A percentile compares a stretch with the other conserved stretches of the same genome.
phyloP scores from a whole-genome alignment of 2,797 vertebrate genomes.

The Apodemus agrarius region DNA sequence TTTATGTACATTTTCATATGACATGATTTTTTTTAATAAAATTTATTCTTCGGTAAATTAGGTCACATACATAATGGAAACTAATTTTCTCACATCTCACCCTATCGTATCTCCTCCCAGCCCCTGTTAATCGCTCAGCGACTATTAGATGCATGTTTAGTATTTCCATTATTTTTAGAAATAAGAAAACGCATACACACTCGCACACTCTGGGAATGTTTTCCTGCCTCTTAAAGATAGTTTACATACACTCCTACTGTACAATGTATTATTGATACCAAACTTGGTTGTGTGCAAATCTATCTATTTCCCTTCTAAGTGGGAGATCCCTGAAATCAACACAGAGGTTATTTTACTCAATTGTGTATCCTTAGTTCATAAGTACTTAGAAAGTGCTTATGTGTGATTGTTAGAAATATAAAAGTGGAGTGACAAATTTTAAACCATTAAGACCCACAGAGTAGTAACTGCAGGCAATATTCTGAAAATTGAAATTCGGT shows the following conservation, averaged over 20 bases:
- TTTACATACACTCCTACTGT: background rate
- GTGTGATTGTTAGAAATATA: conserved; percentile 40
- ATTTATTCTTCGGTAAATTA: background rate
- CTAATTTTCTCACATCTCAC: background rate
- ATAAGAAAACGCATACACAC: background rate
- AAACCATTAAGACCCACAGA: conserved; percentile 38
- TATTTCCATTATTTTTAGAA: background rate
- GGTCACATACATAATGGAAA: no score
- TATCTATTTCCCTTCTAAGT: background rate
- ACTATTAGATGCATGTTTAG: background rate
- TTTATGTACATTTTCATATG: background rate
- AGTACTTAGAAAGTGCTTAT: background rate
- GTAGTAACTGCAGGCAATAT: conserved; percentile 60
- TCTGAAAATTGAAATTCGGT: conserved; percentile 60
- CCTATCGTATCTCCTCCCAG: background rate
- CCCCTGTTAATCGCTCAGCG: background rate
- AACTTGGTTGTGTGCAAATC: background rate
- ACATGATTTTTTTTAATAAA: background rate
- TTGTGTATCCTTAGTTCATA: conserved; percentile 9
- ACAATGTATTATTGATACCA: background rate
- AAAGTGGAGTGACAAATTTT: conserved; percentile 51
- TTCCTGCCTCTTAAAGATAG: background rate
- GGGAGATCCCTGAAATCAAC: conserved; percentile 22
- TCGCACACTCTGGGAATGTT: background rate
- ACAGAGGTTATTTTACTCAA: background rate